Base-by-base conservation (phyloP, 2,888 invertebrate genomes). In the Drosophila neotestacea region DNA sequence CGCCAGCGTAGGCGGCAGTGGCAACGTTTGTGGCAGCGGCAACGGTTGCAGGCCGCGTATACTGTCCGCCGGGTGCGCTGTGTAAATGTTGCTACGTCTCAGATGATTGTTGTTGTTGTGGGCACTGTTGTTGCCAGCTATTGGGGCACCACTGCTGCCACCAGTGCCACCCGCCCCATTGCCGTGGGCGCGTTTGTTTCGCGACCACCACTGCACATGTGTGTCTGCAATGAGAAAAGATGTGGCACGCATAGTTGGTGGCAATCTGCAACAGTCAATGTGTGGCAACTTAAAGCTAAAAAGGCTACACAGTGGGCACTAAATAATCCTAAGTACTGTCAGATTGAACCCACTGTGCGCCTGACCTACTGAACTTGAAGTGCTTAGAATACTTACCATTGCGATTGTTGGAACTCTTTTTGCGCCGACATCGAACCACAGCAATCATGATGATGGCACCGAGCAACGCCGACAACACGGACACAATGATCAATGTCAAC, bases 401-500 rank as follows among this genome's bases (percentile, higher is more conserved):
- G 73, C 92, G 91, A 85, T 92, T 92, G 78, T 92, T 92, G 61
- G 92, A 89, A 66, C 92, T 89, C 85, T 92, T 92, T 88, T 92
- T 92, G 90, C 92, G 94, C 93, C 94, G 93, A 91, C 95, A 95
- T 89, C 95, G 95, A 64, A 95, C 93, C 51, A 95, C 94, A 81
- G 95, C 94, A 89, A 95, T 94, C 95, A 95, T 95, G 76, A 95
- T 93, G 84, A 95, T 94, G 76, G 95, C 95, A 70, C 95, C 95
- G 83, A 95, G 93, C 66, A 95, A 93, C 70, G 95, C 95, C 65
- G 95, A 95, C 85, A 95, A 93, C 83, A 95, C 92, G 36, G 95
- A 95, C 72, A 95, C 95, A 91, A 95, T 95, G 77, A 95, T 94
- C 88, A 95, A 91, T 54, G 95, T 95, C 75, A 95, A 92, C 47